Percentiles rank a stretch among this genome's conserved stretches.
phyloP scores from a whole-genome alignment of 2,888 invertebrate genomes.

The Argynnis bischoffii region DNA sequence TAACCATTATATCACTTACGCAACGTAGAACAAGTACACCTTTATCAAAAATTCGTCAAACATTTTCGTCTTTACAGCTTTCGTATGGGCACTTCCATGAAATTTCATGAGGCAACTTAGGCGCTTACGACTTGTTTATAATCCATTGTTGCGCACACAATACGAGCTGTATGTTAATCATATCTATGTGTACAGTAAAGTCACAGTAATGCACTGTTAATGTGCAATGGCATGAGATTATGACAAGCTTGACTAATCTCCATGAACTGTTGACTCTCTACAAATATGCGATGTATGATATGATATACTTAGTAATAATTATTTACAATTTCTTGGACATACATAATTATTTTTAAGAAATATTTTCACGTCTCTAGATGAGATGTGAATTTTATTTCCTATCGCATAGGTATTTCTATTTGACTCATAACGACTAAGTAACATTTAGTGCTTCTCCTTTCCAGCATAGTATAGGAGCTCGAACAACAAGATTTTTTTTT shows the following conservation, averaged over 20 bases:
- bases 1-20: constrained; percentile 11
- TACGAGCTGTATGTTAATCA: constrained; percentile 38
- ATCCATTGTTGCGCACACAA: constrained; percentile 42
- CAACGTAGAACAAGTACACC: constrained; percentile 21
- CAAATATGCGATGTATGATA: background rate
- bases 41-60: constrained; percentile 42
- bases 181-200: constrained; percentile 34
- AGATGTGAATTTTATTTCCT: too few species aligned
- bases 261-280: constrained; percentile 1
- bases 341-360: too few species aligned
- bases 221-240: constrained; percentile 28
- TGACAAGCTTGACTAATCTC: constrained; percentile 31
- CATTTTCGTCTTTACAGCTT: constrained; percentile 41
- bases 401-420: too few species aligned
- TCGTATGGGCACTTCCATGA: constrained; percentile 41
- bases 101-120: constrained; percentile 44
- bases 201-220: constrained; percentile 37
- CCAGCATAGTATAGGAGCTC: too few species aligned
- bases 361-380: too few species aligned
- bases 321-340: background rate
- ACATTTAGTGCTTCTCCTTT: too few species aligned
- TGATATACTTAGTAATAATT: background rate
- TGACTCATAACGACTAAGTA: too few species aligned
- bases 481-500: too few species aligned
- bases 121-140: constrained; percentile 43